Evolutionary conservation across 2,113 vertebrate species (phyloP), one percentile per base, ranked within the genome.

Genomic region (Pogona vitticeps): DNA sequence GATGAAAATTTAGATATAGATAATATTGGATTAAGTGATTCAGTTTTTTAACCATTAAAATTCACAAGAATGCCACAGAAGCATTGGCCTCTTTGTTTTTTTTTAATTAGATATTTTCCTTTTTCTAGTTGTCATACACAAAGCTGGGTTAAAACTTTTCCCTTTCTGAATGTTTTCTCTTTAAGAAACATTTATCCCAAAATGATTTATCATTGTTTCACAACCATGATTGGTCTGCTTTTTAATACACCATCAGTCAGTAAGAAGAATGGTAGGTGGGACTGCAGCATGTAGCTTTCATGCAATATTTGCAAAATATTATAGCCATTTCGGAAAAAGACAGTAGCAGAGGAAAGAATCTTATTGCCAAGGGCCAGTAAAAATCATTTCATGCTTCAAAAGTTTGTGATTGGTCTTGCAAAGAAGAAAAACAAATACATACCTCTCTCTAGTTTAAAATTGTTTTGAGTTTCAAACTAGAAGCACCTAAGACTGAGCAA

Each of bases 331-430:
- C 90, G 93, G 95, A 95, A 94, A 84, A 96, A 96, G 88, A 86
- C 96, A 96, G 95, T 96, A 96, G 95, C 93, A 92, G 90, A 88
- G 89, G 90, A 94, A 94, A 93, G 93, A 94, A 93, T 94, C 92
- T 95, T 95, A 96, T 94, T 96, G 95, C 95, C 82, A 85, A 94
- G 95, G 92, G 92, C 92, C 89, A 92, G 93, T 89, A 90, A 96
- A 96, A 96, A 95, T 96, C 95, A 97, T 97, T 97, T 97, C 96
- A 96, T 96, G 96, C 95, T 97, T 97, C 96, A 96, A 96, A 97
- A 96, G 95, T 95, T 93, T 95, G 94, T 88, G 94, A 96, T 96
- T 95, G 94, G 95, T 87, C 94, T 93, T 76, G 94, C 92, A 94
- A 91, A 87, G 88, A 75, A 73, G 40, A 76, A 36, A 75, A 38